Base-by-base conservation (phyloP, 2,797 vertebrate genomes). In the Glossophaga mutica region DNA sequence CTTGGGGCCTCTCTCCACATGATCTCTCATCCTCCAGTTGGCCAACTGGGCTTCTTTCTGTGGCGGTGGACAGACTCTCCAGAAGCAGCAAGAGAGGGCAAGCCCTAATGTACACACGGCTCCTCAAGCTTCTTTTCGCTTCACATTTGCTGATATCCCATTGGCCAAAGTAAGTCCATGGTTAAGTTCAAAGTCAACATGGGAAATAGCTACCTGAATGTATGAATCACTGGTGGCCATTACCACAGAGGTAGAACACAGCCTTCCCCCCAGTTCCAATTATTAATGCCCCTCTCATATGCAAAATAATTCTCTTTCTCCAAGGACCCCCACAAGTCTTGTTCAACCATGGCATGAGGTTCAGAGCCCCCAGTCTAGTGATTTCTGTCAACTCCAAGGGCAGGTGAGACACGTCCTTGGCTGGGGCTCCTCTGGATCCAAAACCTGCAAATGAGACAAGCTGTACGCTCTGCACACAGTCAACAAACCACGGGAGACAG, bases 271-370 rank as follows among this genome's bases (percentile, higher is more conserved):
- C 65, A 90, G 52, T 87, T 90, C 22, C 11, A 87, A 29, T 52
- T 71, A 67, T 22, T 52, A 6, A 59, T 12, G 9, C 9, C 3
- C 39, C 3, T 52, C 94, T 89, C 37, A 18, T 15, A 14, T 19
- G 34, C 67, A 71, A 57, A 79, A 87, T 70, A 9, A 57, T 22
- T 70, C 4, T 3, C 32, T 73, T 6, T 52, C 32, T 71, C 67
- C 0, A 0, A 46, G 29, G 5, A 50, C 18, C 7, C 55, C 18
- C 19, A 26, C 3, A 44, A 22, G 2, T 42, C 55, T 65, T 15
- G 46, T 48, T 74, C 44, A 87, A 26, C 83, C 77, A 26, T 9
- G 81, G 37, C n/a, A 9, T 65, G 39, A 74, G 21, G 65, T 52
- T 89, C 55, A 50, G 70, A 39, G 65, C 46, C 39, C 39, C 82